phyloP scores from a whole-genome alignment of 2,888 invertebrate species.

The Synergus umbraculus region DNA sequence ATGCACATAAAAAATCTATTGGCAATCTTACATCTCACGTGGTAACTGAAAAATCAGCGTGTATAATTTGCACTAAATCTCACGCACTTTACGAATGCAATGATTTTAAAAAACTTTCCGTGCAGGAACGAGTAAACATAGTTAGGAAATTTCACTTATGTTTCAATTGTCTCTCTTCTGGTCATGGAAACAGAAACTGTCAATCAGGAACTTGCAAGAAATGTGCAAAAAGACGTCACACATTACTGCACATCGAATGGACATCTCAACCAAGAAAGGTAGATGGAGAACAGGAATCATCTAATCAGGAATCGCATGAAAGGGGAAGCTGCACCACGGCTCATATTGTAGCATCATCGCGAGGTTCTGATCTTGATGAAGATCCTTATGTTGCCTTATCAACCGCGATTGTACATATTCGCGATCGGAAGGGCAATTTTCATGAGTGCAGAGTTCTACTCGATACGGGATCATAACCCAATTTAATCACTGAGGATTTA shows the following conservation, averaged over 20 bases:
- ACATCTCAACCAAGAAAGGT: not conserved
- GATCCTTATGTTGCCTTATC: not conserved
- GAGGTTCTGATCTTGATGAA: not conserved
- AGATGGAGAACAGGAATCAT: not conserved
- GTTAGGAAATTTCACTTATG: not conserved
- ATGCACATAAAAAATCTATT: not conserved
- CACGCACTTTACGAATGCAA: not conserved
- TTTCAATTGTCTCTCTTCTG: not conserved
- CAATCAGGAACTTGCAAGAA: not conserved
- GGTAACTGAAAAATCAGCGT: not conserved
- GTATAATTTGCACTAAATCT: not conserved
- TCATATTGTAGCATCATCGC: not conserved
- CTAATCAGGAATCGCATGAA: too few relatives aligned
- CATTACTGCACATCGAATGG: not conserved
- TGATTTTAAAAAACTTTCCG: not conserved
- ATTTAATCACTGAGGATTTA: not conserved
- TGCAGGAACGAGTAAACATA: not conserved
- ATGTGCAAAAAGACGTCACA: not conserved
- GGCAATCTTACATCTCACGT: not conserved
- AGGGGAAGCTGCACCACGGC: not conserved
- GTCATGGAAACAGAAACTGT: not conserved
- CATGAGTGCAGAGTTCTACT: not conserved
- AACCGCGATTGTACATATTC: not conserved
- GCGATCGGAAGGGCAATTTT: not conserved
- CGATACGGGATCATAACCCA: not conserved